These are phyloP conservation scores for Penelope pileata DNA, from an alignment of 2,113 vertebrate genomes.

Conservation along the genomic window DNA sequence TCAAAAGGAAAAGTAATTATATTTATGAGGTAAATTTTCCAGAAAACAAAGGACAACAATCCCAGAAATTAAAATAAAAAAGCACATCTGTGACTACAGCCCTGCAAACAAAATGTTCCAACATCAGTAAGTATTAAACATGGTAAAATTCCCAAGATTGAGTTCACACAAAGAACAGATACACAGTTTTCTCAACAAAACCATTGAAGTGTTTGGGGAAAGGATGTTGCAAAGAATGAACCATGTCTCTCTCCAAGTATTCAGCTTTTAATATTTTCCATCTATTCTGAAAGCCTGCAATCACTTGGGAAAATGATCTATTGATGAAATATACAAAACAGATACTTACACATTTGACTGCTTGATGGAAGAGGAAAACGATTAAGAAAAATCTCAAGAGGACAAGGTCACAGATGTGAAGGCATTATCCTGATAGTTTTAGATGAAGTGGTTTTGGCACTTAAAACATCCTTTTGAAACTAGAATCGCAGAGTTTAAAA, in stretches of 20 bases:
- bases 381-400: conserved; percentile 46
- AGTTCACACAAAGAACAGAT: not conserved
- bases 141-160: not conserved
- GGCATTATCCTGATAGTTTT: not conserved
- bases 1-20: not conserved
- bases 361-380: not conserved
- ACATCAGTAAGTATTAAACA: not conserved
- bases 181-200: not conserved
- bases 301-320: not conserved
- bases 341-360: not conserved
- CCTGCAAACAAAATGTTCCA: not conserved
- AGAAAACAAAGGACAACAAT: not conserved
- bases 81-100: not conserved
- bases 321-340: conserved; percentile 25
- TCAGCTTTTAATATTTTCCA: not conserved
- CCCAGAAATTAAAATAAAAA: not conserved
- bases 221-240: not conserved
- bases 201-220: not conserved
- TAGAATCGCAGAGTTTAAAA: not conserved
- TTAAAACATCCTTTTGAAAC: not conserved
- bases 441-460: not conserved
- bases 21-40: not conserved
- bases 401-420: conserved; percentile 19
- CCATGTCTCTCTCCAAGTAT: not conserved
- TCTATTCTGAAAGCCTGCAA: not conserved